Evolutionary conservation across 2,113 vertebrate species (phyloP), one percentile per base, ranked within the genome.

Genomic region (Vireo altiloquus): DNA sequence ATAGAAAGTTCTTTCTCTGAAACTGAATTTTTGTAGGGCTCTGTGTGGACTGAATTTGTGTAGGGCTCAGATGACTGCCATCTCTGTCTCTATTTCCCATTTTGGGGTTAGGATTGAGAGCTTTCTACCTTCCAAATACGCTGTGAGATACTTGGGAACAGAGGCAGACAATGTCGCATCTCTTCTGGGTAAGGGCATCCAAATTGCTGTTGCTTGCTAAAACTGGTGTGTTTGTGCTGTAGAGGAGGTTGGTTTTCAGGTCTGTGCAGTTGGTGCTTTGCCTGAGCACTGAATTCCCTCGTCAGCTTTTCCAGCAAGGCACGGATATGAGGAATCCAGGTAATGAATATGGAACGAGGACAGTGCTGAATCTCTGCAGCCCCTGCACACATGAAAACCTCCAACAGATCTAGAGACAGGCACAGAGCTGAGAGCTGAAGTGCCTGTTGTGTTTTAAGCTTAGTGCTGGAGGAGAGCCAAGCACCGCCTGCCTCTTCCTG

Each of bases 241-340:
- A 70, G 50, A 24, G 6, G 11, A 69, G 40, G 30, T 3, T 84
- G 64, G 17, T 21, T 77, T 89, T 47, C 37, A 65, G 39, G 46
- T 24, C 37, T 70, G 64, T 49, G 33, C 28, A 35, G 5, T 4
- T 70, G 21, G 15, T 66, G 63, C 13, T 83, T 76, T 83, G 27
- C 27, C 59, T n/a, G 28, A 78, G 39, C 52, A 33, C 15, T 53
- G n/a, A 82, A 63, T 49, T 79, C 28, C 52, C 52, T 23, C 0
- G 0, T 61, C 27, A 61, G 35, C 47, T 84, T 72, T 76, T 31
- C 25, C 61, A 75, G 27, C 0, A 0, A 93, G 49, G 39, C 0
- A 0, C 25, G 35, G 30, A 10, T 11, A 60, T 8, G 33, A 91
- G 56, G 22, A 81, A 74, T 10, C 9, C 77, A 53, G 60, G 31